These are phyloP conservation scores for Neogobius melanostomus DNA, from an alignment of 2,113 vertebrate genomes.

Conservation along the genomic window DNA sequence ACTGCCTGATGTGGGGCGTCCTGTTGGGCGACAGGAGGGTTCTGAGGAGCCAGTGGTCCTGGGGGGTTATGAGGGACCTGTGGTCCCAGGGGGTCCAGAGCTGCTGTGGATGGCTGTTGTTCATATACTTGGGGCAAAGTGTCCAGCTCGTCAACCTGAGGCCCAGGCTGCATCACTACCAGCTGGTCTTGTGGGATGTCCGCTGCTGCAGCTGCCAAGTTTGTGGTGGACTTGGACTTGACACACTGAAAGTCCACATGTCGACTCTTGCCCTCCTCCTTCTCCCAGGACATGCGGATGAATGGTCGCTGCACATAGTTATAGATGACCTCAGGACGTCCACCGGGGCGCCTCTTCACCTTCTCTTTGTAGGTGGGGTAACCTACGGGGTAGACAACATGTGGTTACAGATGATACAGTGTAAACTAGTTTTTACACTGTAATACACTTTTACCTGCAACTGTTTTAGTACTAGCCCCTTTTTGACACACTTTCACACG, in stretches of 20 bases:
- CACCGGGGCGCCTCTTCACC: constrained; percentile 92
- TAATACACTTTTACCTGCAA: too few relatives aligned
- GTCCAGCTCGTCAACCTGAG: constrained; percentile 95
- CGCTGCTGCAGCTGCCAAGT: constrained; percentile 89
- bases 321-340: constrained; percentile 95
- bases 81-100: neutral
- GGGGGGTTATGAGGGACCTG: constrained; percentile 38
- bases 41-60: neutral
- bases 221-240: constrained; percentile 97
- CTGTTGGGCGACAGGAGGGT: constrained; percentile 18
- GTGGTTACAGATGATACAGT: neutral
- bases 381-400: constrained; percentile 63
- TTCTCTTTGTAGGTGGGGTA: constrained; percentile 99
- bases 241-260: constrained; percentile 98
- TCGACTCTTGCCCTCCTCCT: constrained; percentile 96
- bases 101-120: constrained; percentile 28
- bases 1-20: neutral
- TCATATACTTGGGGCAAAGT: constrained; percentile 68
- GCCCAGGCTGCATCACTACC: constrained; percentile 88
- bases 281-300: constrained; percentile 99
- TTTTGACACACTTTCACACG: too few relatives aligned
- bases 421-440: neutral
- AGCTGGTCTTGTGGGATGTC: constrained; percentile 97
- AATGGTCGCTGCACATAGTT: constrained; percentile 98
- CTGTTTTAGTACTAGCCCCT: too few relatives aligned